Evolutionary conservation across 1,140 invertebrate species (phyloP).

Genomic region (Drosophila nannoptera): DNA sequence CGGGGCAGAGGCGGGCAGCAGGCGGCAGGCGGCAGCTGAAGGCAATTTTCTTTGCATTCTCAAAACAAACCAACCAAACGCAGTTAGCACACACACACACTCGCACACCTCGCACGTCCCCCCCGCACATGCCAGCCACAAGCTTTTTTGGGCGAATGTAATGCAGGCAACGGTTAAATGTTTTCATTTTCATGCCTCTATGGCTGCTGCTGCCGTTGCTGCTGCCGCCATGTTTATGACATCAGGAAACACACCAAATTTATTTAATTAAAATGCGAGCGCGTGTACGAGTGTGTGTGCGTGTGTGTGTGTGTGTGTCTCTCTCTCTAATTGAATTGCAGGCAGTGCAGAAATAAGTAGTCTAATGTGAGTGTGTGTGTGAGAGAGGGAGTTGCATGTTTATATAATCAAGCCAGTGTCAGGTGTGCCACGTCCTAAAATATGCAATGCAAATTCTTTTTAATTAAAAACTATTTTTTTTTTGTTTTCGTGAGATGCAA

Average conservation of each 20-base stretch:
- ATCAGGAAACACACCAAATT: conserved; percentile 70
- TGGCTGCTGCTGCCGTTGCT: conserved; percentile 17
- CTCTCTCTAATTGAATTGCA: conserved; percentile 68
- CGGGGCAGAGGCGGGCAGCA: not conserved
- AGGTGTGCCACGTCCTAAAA: conserved; percentile 48
- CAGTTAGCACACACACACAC: not conserved
- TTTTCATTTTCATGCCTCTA: conserved; percentile 66
- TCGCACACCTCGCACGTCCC: conserved; percentile 1
- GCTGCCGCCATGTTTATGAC: conserved; percentile 65
- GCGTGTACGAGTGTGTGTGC: conserved; percentile 18
- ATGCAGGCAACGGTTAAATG: conserved; percentile 68
- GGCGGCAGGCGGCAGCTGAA: conserved; percentile 13
- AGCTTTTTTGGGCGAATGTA: conserved; percentile 26
- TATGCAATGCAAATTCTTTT: conserved; percentile 60
- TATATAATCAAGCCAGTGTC: conserved; percentile 22
- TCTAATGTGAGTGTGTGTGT: conserved; percentile 45
- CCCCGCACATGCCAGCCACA: not conserved
- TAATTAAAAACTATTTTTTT: conserved; percentile 68
- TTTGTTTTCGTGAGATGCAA: too few species aligned
- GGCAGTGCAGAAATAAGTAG: conserved; percentile 34
- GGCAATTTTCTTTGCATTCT: conserved; percentile 70
- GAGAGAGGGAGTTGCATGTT: not conserved
- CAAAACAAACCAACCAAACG: conserved; percentile 56
- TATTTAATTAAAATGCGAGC: conserved; percentile 70
- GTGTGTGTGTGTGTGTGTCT: conserved; percentile 28